Evolutionary conservation across 2,797 vertebrate genomes (phyloP), one percentile per base, ranked within the genome.

Genomic region (Lepilemur ruficaudatus): DNA sequence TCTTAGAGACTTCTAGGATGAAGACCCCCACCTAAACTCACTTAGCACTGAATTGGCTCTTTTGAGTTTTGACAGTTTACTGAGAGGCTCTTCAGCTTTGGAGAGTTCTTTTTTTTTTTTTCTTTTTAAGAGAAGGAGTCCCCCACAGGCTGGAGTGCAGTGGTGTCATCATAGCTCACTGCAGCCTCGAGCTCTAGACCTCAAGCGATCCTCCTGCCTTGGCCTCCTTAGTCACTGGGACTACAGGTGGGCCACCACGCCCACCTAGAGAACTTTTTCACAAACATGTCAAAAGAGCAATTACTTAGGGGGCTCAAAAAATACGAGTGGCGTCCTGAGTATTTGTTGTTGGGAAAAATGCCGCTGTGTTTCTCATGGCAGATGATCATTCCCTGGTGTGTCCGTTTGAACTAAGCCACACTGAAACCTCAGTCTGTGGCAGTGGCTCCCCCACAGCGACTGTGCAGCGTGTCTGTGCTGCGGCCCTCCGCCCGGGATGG

Each of bases 61-160:
- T 70, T 65, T 89, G 69, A 69, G 9, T 95, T n/a, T 85, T 61
- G 88, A 57, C 92, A 79, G 94, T 90, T 69, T 61, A 79, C 81
- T 91, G 70, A 50, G 84, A 89, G 67, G 65, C 67, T 86, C 25
- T 69, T 18, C 81, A 91, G 41, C 41, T 94, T 96, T 70, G 12
- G 41, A 95, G 55, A 12, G 88, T 75, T 73, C 88, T 4, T 9
- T 81, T 35, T 67, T 20, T 67, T 20, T 63, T n/a, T 18, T 25
- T 59, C 22, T 55, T 18, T 52, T 61, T 30, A 63, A 92, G 85
- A 43, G 0, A 35, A 22, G 67, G 9, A 35, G 63, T 35, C 32
- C 7, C 8, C 67, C 20, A 35, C n/a, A 38, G 67, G 67, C 67
- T 65, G 8, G 38, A 95, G 59, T 38, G 4, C 63, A 20, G 63